Conservation (phyloP, 2,888 invertebrate genomes). For the Drosophila rubida region DNA sequence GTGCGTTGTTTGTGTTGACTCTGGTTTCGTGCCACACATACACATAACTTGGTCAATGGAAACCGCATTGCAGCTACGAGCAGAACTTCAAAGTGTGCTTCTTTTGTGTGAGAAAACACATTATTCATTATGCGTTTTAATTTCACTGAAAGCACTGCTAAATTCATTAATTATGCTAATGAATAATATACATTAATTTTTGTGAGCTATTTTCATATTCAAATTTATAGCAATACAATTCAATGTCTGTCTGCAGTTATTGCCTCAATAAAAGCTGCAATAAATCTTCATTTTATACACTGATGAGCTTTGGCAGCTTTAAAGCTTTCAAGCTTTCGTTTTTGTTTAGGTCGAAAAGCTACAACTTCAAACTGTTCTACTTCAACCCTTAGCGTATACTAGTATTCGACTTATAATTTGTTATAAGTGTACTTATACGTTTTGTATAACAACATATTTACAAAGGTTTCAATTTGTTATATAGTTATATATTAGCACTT, state of each 20-base stretch:
- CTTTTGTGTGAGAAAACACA: background rate
- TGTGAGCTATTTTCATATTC: background rate
- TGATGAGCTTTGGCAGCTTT: slow-evolving; percentile 4
- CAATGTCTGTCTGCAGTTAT: slow-evolving; percentile 29
- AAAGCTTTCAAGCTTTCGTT: slow-evolving; percentile 16
- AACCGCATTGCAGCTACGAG: background rate
- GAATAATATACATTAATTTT: background rate
- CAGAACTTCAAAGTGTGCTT: background rate
- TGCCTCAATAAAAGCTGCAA: background rate
- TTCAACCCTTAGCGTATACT: background rate
- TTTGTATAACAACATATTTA: background rate
- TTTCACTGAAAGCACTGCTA: background rate
- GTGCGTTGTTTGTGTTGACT: background rate
- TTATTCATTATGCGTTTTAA: background rate
- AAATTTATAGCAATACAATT: slow-evolving; percentile 25
- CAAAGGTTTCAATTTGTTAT: too few species aligned
- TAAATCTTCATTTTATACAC: background rate
- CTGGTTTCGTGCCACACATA: slow-evolving; percentile 1
- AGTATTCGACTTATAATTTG: background rate
- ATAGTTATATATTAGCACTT: too few species aligned
- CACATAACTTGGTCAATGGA: slow-evolving; percentile 15
- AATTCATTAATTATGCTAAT: background rate
- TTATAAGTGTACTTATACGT: background rate
- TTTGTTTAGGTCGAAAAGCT: slow-evolving; percentile 22
- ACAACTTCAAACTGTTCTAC: background rate